Base-by-base conservation (phyloP, 2,113 vertebrate species). In the Dicaeum eximium region DNA sequence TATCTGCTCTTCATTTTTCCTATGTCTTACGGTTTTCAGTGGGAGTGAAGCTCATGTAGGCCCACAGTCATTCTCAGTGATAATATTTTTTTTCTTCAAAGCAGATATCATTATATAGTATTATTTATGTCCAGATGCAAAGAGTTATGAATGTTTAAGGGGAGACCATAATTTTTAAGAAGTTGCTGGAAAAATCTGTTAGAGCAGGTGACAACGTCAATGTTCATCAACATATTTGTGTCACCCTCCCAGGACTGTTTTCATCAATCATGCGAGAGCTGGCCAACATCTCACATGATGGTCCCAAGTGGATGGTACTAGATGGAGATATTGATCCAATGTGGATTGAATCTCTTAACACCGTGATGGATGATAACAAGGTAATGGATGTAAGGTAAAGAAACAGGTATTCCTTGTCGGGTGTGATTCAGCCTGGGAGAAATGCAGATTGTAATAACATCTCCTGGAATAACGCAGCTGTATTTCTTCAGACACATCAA, bases 351-450 rank as follows among this genome's bases (percentile, higher is more conserved):
- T 99, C 99, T 78, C 98, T 99, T 67, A 99, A 99, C 97, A 99
- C 99, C 5, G 99, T 99, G 96, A 99, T 99, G 99, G 99, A 99
- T 96, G 99, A 99, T 96, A 99, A 99, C 97, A 99, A 99, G 99
- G 99, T 99, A 98, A 92, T 45, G 56, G 56, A 38, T 17, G 23
- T 9, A 33, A 85, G 45, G 35, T 73, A 58, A 45, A 73, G 74
- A 15, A 78, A 17, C 21, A 17, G 53, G 20, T 54, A 14, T 74
- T 86, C 79, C 66, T 62, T 65, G 45, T 24, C 1, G 12, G 53
- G 38, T 17, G 25, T 44, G 86, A 37, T 38, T 82, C 70, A 54
- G 33, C 35, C 57, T 75, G 45, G 21, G 53, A 65, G 77, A 72
- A 77, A 37, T 37, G 65, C 50, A 56, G 73, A 57, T 60, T 86